phyloP scores from a whole-genome alignment of 2,888 invertebrate genomes.

The Parnassius smintheus region DNA sequence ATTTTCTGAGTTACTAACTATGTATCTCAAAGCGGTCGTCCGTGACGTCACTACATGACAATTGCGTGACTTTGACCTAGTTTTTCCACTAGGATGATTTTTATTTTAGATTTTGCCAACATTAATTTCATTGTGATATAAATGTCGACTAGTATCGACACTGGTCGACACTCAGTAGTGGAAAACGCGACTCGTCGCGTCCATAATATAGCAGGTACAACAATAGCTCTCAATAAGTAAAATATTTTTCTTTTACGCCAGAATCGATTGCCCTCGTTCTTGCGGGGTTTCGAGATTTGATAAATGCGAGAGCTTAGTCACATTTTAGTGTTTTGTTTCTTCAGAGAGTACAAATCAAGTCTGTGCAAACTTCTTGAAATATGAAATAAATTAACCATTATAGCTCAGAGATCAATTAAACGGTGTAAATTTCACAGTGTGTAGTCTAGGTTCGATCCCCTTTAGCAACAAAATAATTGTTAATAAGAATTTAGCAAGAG shows the following conservation, averaged over 20 bases:
- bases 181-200: background rate
- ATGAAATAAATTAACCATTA: too few relatives aligned
- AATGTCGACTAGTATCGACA: conserved; percentile 10
- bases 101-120: background rate
- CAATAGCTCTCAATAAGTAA: conserved; percentile 16
- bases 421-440: too few relatives aligned
- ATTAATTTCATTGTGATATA: background rate
- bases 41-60: too few relatives aligned
- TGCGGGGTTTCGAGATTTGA: conserved; percentile 2
- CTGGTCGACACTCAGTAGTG: background rate
- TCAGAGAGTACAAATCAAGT: background rate
- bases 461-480: too few relatives aligned
- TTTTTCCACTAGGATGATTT: background rate
- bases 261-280: conserved; percentile 11
- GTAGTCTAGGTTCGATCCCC: too few relatives aligned
- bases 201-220: conserved; percentile 13
- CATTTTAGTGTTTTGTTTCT: conserved; percentile 9
- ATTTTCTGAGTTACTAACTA: too few relatives aligned
- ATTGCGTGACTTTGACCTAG: too few relatives aligned
- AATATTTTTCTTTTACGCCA: conserved; percentile 19
- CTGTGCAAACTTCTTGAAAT: background rate
- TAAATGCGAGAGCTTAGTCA: conserved; percentile 1
- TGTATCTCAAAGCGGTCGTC: too few relatives aligned
- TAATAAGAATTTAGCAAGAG: too few relatives aligned
- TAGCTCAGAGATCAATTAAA: too few relatives aligned